Evolutionary conservation across 2,113 vertebrate genomes (phyloP), one percentile per base, ranked within the genome.

Genomic region (Pongo pygmaeus): DNA sequence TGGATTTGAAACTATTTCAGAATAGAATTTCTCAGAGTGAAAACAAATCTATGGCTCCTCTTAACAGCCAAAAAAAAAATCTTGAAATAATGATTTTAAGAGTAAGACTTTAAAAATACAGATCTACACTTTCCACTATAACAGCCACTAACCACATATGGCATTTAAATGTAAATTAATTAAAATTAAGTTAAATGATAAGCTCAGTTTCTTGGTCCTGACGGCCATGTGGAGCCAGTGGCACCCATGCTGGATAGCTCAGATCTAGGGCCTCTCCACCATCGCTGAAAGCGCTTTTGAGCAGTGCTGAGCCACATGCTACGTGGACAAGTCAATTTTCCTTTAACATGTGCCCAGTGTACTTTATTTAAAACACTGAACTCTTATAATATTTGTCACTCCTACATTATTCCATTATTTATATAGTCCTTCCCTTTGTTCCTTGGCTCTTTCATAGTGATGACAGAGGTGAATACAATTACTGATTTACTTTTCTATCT

Each of bases 211-310:
- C 79, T 61, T 1, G 11, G 16, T 69, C 50, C 16, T 52, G 5
- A 23, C 0, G 40, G 48, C 23, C 46, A 9, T 1, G 9, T 3
- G 22, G 8, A 52, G 25, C 27, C 11, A 8, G 8, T 6, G 50
- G 23, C 16, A 38, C 14, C 55, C 12, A 0, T 12, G 2, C 2
- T 4, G 61, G 40, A 17, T 20, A 0, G 27, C 27, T 12, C 52
- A 35, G 25, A 52, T 38, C 38, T 3, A 20, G 32, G 23, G 69
- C 22, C 27, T 22, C 6, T 3, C 46, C 61, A 57, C 0, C 38
- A 40, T 8, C 25, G 5, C 32, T 85, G 12, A 38, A 84, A 18
- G 48, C 2, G 2, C 16, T 30, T 8, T 16, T 23, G 18, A 35
- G 35, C 14, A 11, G 69, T 22, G 23, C 14, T 35, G 10, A 14